A percentile compares a stretch with the other conserved stretches of the same genome.
phyloP scores from a whole-genome alignment of 2,888 invertebrate genomes.

The Cataglyphis livida region DNA sequence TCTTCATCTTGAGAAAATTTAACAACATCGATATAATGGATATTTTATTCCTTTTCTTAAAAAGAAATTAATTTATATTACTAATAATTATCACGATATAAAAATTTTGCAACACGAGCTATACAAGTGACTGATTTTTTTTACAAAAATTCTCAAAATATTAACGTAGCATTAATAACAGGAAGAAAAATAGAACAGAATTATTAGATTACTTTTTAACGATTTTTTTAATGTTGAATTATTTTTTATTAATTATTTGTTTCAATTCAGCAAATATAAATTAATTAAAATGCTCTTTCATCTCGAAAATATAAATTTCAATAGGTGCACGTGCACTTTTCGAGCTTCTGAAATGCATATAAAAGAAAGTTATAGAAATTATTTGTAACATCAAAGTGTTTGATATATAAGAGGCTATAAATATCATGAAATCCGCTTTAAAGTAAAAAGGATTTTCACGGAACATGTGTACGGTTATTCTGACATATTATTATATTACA shows the following conservation, averaged over 20 bases:
- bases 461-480: neutral
- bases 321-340: neutral
- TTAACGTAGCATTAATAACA: neutral
- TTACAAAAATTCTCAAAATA: neutral
- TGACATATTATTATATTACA: neutral
- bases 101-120: neutral
- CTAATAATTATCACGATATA: neutral
- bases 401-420: conserved; percentile 1
- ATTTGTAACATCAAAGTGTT: neutral
- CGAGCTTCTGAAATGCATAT: neutral
- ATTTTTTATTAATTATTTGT: neutral
- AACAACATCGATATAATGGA: neutral
- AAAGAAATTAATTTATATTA: neutral
- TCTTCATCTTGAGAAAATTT: conserved; percentile 21
- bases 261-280: neutral
- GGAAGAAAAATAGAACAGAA: neutral
- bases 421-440: neutral
- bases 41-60: neutral
- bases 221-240: conserved; percentile 6
- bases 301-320: neutral
- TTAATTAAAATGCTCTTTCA: conserved; percentile 1
- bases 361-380: neutral
- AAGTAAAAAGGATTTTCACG: neutral
- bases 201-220: neutral
- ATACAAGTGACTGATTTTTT: neutral